Evolutionary conservation across 2,888 invertebrate genomes (phyloP), one percentile per base, ranked within the genome.

Genomic region (Temnothorax ravouxi): DNA sequence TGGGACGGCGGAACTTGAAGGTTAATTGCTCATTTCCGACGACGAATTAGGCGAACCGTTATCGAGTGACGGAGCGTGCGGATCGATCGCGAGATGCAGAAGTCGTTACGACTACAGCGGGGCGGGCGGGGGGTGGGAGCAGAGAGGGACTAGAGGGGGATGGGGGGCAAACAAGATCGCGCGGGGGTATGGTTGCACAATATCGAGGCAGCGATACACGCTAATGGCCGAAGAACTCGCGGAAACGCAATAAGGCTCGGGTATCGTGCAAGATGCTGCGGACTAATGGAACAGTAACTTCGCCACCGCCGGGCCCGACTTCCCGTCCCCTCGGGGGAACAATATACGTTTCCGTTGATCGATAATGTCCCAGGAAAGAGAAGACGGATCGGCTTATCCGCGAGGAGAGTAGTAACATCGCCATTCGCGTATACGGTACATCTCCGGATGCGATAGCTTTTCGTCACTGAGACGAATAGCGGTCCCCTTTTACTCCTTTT

Each of bases 201-300:
- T 80, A 80, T 59, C 79, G 59, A 69, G 59, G 59, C 15, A 47
- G 18, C 79, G 79, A 69, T 69, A 69, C 52, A 80, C 79, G 79
- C 79, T 79, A 79, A 79, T 79, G 79, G 69, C 69, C 25, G 79
- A 80, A 80, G 79, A 80, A 80, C 79, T 80, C 79, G 69, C 59
- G 71, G 79, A 80, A 80, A 80, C 71, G 69, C 79, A 80, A 80
- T 80, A 80, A 80, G 71, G 79, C 71, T 80, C 59, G 71, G 79
- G 38, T 80, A 80, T 80, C 71, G 79, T 59, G 69, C 79, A 80
- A 80, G 79, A 80, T 80, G 79, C 79, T 80, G 59, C 59, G 69
- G 47, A 80, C 79, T 80, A 80, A 80, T 80, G 79, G 79, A 80
- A 80, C 79, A 47, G 79, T 80, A 80, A 80, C 71, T 80, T 80